A percentile compares a stretch with the other conserved stretches of the same genome.
Evolutionary conservation across 2,797 vertebrate genomes (phyloP).

Genomic region (Sarcoramphus papa): DNA sequence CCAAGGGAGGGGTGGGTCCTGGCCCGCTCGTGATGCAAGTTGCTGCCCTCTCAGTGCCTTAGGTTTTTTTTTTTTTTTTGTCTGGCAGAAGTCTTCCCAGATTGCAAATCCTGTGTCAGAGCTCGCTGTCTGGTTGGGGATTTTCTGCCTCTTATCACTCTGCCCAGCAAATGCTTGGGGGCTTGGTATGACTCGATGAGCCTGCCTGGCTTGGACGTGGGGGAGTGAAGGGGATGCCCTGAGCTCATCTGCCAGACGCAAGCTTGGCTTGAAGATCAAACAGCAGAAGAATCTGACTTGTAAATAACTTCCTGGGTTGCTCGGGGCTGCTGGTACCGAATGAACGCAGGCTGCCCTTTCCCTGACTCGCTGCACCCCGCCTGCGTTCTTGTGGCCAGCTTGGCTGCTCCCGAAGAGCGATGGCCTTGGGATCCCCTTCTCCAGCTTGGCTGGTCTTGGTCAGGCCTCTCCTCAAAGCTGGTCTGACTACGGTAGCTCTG

Average conservation of each 20-base stretch:
- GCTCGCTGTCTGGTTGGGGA: not conserved
- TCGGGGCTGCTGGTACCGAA: not conserved
- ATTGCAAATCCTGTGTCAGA: not conserved
- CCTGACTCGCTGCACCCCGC: not conserved
- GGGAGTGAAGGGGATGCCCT: not conserved
- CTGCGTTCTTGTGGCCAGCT: not conserved
- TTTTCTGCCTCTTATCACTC: not conserved
- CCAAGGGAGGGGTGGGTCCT: not conserved
- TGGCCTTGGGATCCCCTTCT: not conserved
- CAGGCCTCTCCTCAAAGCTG: too few species aligned
- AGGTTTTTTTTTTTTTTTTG: not conserved
- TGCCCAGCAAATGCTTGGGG: not conserved
- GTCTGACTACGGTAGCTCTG: not conserved
- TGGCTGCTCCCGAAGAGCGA: not conserved
- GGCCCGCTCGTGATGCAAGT: accelerated
- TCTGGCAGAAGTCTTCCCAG: not conserved
- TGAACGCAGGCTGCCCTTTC: not conserved
- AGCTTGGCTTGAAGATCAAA: not conserved
- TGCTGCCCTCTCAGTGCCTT: too few species aligned
- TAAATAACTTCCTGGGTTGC: not conserved
- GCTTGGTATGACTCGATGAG: not conserved
- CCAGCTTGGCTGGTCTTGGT: not conserved
- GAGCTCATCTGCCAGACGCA: not conserved
- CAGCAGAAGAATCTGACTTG: not conserved
- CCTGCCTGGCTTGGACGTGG: not conserved